Percentiles rank a stretch among this genome's conserved stretches.
These are phyloP conservation scores for Corydoras maculifer DNA, from an alignment of 2,113 vertebrate genomes.

Conservation along the genomic window DNA sequence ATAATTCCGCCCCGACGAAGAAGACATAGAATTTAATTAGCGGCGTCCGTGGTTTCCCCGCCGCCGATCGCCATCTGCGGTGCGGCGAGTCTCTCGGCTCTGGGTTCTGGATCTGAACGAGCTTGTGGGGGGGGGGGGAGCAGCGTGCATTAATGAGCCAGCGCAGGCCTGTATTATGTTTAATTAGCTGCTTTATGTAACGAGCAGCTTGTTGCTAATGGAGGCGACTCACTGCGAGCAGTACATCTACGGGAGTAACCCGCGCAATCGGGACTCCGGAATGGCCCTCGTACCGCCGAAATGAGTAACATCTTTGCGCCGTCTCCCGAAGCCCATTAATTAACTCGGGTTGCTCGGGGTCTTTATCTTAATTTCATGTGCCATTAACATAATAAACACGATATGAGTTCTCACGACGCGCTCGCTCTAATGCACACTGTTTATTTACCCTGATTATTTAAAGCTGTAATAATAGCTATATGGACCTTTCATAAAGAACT, in stretches of 20 bases:
- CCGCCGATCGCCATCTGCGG: neutral
- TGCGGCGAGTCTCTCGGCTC: neutral
- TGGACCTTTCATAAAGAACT: conserved; percentile 84
- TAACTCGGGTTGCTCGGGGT: conserved; percentile 97
- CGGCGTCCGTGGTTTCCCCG: neutral
- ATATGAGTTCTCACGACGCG: conserved; percentile 82
- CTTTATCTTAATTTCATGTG: conserved; percentile 99
- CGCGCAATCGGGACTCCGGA: conserved; percentile 77
- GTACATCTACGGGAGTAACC: conserved; percentile 99
- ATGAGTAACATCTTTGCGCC: conserved; percentile 97
- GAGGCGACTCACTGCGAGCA: conserved; percentile 93
- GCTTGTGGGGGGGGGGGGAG: conserved; percentile 80
- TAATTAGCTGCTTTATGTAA: conserved; percentile 99
- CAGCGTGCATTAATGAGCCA: conserved; percentile 92
- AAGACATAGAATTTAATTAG: conserved; percentile 8
- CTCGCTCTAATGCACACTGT: conserved; percentile 98
- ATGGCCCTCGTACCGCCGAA: conserved; percentile 97
- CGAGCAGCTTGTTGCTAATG: conserved; percentile 99
- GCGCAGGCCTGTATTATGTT: conserved; percentile 92
- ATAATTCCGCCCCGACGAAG: neutral
- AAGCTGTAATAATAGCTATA: conserved; percentile 86
- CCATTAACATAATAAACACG: conserved; percentile 99
- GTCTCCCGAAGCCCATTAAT: conserved; percentile 98
- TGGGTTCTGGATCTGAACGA: conserved; percentile 11
- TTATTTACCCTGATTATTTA: conserved; percentile 99